Base-by-base conservation (phyloP, 1,140 invertebrate species). In the Camponotus vicinus region DNA sequence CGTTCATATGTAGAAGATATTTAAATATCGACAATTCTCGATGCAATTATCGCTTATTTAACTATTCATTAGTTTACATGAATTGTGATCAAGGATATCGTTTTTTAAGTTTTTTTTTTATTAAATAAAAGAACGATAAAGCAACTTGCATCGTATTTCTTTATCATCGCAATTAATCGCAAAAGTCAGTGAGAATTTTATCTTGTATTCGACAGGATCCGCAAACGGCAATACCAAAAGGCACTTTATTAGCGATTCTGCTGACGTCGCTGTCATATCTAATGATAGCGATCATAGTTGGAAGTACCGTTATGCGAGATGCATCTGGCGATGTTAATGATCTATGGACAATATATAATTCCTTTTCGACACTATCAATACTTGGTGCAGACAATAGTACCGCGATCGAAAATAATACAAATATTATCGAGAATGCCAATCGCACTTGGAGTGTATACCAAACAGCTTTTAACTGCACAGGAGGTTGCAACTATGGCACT, bases 141-240 rank as follows among this genome's bases (percentile, higher is more conserved):
- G 71, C 59, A 34, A 61, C 21, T 49, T 21, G n/a, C 18, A 21
- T 37, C 18, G 45, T 9, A 7, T 78, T 27, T 82, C 49, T 52
- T 57, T 27, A 59, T 61, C 8, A 18, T 61, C 6, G 1, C 4
- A 57, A 75, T 71, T 61, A 32, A 69, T 61, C 42, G 37, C 15
- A 63, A n/a, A 69, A 15, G 55, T 57, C 7, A 9, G 18, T 45
- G 34, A 67, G 32, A 55, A 79, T 69, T 42, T 76, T 59, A 3
- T 79, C 0, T 84, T 69, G 7, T 15, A 34, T 49, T 85, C 11
- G 94, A 61, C 93, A 99, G 98, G 98, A 99, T 96, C 98, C 99
- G 0, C 97, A 97, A 95, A 96, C 96, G 73, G 97, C 98, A 0
- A 99, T 99, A 91, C 98, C 98, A 0, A 98, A 98, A 94, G 98